phyloP scores from a whole-genome alignment of 2,888 invertebrate species.

The Hypomecis atomaria region DNA sequence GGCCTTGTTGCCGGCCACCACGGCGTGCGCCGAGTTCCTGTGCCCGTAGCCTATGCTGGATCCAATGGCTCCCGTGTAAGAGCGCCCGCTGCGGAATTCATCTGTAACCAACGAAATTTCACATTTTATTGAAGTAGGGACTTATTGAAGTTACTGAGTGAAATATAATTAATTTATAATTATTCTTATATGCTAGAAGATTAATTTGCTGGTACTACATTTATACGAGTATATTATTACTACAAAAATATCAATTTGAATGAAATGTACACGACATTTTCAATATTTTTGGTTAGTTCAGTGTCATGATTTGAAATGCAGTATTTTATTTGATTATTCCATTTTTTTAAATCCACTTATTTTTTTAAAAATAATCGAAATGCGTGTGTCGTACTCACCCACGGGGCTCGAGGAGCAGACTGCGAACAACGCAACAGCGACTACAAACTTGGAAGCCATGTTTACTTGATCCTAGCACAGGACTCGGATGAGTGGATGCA shows the following conservation, averaged over 20 bases:
- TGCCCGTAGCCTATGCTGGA: slow-evolving; percentile 58
- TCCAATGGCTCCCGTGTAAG: slow-evolving; percentile 63
- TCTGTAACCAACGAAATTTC: background rate
- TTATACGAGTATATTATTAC: no score
- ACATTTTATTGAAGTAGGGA: background rate
- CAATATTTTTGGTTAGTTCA: no score
- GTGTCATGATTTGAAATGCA: background rate
- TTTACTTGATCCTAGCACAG: slow-evolving; percentile 53
- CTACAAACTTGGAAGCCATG: slow-evolving; percentile 74
- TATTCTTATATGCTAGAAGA: no score
- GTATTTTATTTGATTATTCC: background rate
- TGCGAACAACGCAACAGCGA: slow-evolving; percentile 67
- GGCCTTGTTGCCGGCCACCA: slow-evolving; percentile 46
- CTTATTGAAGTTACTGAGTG: no score
- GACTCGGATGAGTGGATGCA: slow-evolving; percentile 72
- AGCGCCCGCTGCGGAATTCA: slow-evolving; percentile 65
- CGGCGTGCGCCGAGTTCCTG: slow-evolving; percentile 31
- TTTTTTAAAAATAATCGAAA: no score
- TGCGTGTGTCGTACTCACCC: slow-evolving; percentile 66
- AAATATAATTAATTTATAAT: no score
- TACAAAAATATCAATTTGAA: no score
- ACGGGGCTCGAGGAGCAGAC: slow-evolving; percentile 69
- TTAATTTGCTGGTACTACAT: no score
- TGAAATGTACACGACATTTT: no score
- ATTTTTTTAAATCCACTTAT: background rate